phyloP scores from a whole-genome alignment of 1,140 invertebrate species.

The Brachionus rubens region DNA sequence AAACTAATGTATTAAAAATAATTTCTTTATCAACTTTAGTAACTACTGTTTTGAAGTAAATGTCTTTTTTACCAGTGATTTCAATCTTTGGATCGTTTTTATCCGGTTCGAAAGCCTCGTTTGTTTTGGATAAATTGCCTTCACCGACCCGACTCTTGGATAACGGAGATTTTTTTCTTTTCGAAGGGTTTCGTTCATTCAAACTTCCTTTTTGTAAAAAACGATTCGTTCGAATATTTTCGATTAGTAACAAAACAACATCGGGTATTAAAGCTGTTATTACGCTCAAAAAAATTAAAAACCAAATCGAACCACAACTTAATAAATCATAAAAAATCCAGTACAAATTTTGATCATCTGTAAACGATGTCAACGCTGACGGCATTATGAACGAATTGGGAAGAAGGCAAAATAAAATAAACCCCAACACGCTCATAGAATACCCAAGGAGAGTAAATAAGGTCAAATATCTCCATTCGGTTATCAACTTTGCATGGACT shows the following conservation, averaged over 20 bases:
- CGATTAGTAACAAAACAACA: constrained; percentile 1
- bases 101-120: no score
- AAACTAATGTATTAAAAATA: no score
- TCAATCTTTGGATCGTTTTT: no score
- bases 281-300: constrained; percentile 18
- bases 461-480: constrained; percentile 18
- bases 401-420: neutral
- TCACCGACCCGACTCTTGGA: no score
- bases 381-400: constrained; percentile 45
- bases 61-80: no score
- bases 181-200: no score
- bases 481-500: constrained; percentile 23
- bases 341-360: constrained; percentile 37
- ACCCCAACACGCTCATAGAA: neutral
- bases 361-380: neutral
- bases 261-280: constrained; percentile 13
- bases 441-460: constrained; percentile 16
- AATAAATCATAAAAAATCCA: constrained; percentile 39
- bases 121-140: no score
- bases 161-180: no score
- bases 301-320: constrained; percentile 18
- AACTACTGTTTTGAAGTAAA: no score
- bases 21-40: no score
- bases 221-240: neutral
- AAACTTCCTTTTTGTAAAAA: no score